These are phyloP conservation scores for Mionectes olivaceus DNA, from an alignment of 2,797 vertebrate genomes.

Conservation along the genomic window DNA sequence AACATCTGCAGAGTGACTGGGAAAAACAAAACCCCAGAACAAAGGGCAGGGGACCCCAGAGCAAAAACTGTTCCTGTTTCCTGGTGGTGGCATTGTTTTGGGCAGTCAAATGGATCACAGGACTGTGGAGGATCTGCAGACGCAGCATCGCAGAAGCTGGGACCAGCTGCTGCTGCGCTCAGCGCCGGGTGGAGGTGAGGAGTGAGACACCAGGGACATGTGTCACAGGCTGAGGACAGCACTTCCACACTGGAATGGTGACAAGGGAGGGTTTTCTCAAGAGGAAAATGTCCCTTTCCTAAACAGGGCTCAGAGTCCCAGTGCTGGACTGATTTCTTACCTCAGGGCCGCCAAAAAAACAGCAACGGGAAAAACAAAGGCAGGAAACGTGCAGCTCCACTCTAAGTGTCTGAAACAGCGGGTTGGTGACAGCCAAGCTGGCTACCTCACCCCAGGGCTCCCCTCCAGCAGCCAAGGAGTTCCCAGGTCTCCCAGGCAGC, in stretches of 20 bases:
- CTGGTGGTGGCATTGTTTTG: not conserved
- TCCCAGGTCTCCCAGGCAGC: not conserved
- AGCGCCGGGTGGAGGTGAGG: not conserved
- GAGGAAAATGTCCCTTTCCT: not conserved
- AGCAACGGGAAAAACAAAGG: not conserved
- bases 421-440: rapidly evolving
- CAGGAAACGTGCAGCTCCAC: not conserved
- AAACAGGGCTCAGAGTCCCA: not conserved
- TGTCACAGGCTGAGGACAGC: conserved; percentile 10
- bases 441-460: not conserved
- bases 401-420: not conserved
- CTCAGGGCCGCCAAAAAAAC: not conserved
- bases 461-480: not conserved
- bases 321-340: not conserved
- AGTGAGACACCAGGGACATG: not conserved
- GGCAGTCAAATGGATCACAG: rapidly evolving
- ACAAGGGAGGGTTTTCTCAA: not conserved
- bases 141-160: rapidly evolving
- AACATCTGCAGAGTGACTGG: not conserved
- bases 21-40: not conserved
- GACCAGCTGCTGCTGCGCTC: not conserved
- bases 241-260: not conserved
- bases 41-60: conserved; percentile 6
- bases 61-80: not conserved
- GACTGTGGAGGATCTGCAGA: not conserved